Base-by-base conservation (phyloP, 2,113 vertebrate species). In the Conger conger region DNA sequence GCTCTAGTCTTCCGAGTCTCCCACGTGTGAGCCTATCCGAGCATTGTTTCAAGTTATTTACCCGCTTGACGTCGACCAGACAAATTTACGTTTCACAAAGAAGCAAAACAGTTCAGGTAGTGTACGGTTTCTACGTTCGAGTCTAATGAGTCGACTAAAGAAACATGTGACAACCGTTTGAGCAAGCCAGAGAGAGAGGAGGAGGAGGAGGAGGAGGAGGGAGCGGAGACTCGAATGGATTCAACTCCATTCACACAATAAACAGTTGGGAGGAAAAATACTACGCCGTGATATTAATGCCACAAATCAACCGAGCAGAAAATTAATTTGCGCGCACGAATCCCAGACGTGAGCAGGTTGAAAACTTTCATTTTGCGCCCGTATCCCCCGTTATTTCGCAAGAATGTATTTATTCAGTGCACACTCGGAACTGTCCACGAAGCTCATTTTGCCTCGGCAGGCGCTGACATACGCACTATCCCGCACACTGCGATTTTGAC, bases 81-180 rank as follows among this genome's bases (percentile, higher is more conserved):
- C 68, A 33, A 27, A 13, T 73, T 73, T 73, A 73, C n/a, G 68
- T 30, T 73, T 33, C 68, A 23, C 27, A 30, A 27, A 73, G 68
- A 33, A 73, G 27, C 27, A 13, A 11, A 73, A 73, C 68, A 73
- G 68, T 73, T 73, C 68, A 73, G 68, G 68, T 73, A 30, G 68
- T 17, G 68, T 73, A 11, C 33, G 27, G n/a, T 60, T 23, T n/a
- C n/a, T 73, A 33, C 5, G 68, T 33, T n/a, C 23, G 27, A 33
- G 68, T 30, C n/a, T n/a, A 27, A 73, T 11, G 68, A 73, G 27
- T 73, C 27, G 68, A 73, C 68, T 33, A 73, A 73, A 73, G 68
- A 73, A 73, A 13, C 68, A 73, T 73, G 68, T 73, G 68, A 73
- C 68, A 73, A 33, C 68, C 68, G n/a, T 9, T 73, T 73, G 68